Percentiles rank a stretch among this genome's conserved stretches.
phyloP scores from a whole-genome alignment of 2,113 vertebrate species.

The Pristiophorus japonicus region DNA sequence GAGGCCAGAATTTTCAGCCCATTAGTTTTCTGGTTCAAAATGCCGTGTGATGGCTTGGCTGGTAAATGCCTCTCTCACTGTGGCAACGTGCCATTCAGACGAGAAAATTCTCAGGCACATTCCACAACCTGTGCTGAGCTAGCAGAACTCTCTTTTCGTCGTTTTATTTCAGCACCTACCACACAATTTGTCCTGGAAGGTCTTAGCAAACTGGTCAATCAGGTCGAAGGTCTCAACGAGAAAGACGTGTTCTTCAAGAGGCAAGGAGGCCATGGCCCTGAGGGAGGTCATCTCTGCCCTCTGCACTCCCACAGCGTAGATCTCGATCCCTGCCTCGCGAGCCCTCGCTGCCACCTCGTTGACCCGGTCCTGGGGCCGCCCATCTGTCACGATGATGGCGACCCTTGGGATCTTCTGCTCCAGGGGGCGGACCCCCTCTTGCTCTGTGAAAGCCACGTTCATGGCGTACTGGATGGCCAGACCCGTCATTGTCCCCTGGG shows the following conservation, averaged over 20 bases:
- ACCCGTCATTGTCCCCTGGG: constrained; percentile 96
- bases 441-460: constrained; percentile 74
- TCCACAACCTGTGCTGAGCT: not conserved
- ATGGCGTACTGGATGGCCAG: constrained; percentile 88
- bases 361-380: constrained; percentile 88
- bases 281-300: constrained; percentile 86
- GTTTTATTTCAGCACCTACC: constrained; percentile 58
- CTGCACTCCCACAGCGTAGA: constrained; percentile 87
- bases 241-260: constrained; percentile 88
- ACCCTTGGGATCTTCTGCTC: constrained; percentile 72
- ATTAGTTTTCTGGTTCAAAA: not conserved
- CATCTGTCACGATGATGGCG: constrained; percentile 84
- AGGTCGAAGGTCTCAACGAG: constrained; percentile 90
- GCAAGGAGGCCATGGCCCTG: constrained; percentile 82
- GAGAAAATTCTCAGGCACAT: not conserved
- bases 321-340: constrained; percentile 79
- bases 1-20: too few species aligned
- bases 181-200: constrained; percentile 88
- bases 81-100: not conserved
- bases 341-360: constrained; percentile 82
- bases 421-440: constrained; percentile 69
- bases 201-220: constrained; percentile 85
- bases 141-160: not conserved
- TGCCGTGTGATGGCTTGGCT: not conserved
- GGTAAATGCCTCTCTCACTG: not conserved